Conservation (phyloP, 2,113 vertebrate species). For the Aplodontia rufa region DNA sequence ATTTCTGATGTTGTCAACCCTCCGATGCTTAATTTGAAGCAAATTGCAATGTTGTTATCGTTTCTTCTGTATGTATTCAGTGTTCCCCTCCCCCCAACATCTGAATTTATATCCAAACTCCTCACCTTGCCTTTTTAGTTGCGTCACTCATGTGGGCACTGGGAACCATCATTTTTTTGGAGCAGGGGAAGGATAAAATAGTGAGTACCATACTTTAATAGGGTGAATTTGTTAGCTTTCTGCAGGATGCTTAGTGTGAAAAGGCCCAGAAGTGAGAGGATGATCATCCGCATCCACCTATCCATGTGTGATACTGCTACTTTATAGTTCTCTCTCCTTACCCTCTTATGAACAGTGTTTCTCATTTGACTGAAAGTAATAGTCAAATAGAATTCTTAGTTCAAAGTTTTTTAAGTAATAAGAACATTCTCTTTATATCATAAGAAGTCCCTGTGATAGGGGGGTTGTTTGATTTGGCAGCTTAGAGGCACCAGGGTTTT, state of each 20-base stretch:
- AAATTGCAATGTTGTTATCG: too few relatives aligned
- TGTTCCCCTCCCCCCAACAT: neutral
- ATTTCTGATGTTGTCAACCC: neutral
- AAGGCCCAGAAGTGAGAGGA: neutral
- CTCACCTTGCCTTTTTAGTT: neutral
- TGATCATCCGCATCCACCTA: neutral
- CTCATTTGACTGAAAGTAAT: neutral
- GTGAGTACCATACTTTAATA: neutral
- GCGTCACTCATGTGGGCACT: neutral
- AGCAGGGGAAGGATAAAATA: neutral
- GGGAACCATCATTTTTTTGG: neutral
- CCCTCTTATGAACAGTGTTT: neutral
- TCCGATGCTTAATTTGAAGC: neutral
- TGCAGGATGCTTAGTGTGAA: neutral
- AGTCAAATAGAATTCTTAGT: neutral
- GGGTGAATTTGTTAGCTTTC: neutral
- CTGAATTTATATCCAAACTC: neutral
- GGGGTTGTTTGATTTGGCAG: neutral
- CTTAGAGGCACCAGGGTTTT: neutral
- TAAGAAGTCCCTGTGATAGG: neutral
- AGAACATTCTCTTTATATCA: neutral
- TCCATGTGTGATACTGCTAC: neutral
- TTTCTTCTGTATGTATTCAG: neutral
- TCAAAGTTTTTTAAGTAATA: neutral
- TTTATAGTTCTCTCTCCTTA: neutral